These are phyloP conservation scores for Cyprinodon diabolis DNA, from an alignment of 2,797 vertebrate genomes.

Conservation along the genomic window DNA sequence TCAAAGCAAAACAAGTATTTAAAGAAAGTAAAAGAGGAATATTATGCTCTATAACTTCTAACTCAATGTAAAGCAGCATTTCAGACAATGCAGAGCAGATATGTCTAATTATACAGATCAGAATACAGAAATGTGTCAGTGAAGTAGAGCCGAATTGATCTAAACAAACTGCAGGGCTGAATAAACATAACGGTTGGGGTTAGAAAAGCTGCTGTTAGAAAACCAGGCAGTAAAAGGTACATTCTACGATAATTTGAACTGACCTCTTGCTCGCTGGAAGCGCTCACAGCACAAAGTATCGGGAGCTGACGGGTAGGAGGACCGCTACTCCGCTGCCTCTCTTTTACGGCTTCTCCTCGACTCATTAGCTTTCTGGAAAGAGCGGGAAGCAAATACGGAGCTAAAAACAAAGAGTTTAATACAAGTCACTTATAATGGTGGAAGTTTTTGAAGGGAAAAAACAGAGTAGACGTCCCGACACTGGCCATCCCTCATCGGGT, in stretches of 20 bases:
- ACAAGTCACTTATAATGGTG: neutral
- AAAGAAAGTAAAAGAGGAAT: neutral
- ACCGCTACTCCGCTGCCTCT: conserved; percentile 14
- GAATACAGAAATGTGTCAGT: neutral
- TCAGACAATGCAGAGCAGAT: neutral
- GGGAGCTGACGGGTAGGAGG: conserved; percentile 23
- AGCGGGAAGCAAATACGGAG: neutral
- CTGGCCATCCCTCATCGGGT: conserved; percentile 8
- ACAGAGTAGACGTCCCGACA: rapidly evolving
- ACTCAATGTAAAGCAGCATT: neutral
- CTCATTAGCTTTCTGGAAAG: conserved; percentile 8
- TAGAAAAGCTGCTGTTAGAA: rapidly evolving
- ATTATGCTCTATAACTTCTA: neutral
- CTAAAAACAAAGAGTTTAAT: no score
- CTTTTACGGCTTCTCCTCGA: neutral
- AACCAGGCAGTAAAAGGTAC: neutral
- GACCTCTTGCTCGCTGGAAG: conserved; percentile 44
- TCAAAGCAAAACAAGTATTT: neutral
- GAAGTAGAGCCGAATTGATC: conserved; percentile 31
- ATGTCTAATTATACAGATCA: neutral
- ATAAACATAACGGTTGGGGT: rapidly evolving
- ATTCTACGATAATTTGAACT: conserved; percentile 22
- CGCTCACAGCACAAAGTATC: conserved; percentile 8
- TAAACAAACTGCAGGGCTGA: rapidly evolving
- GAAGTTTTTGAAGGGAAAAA: conserved; percentile 19